These are phyloP conservation scores for Nomada ferruginata DNA, from an alignment of 2,888 invertebrate species.

Conservation along the genomic window DNA sequence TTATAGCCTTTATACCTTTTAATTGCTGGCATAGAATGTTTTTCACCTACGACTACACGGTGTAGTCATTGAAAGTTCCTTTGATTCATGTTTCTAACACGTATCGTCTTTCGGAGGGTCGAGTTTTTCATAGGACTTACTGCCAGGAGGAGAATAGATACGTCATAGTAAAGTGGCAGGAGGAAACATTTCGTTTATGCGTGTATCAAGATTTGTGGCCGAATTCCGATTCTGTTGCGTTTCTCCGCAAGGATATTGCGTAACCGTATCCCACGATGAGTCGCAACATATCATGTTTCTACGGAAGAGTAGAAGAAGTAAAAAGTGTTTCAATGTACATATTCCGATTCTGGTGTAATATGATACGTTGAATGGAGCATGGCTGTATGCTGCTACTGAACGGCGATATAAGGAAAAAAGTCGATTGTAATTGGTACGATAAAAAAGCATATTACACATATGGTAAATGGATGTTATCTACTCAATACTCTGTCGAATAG, in stretches of 20 bases:
- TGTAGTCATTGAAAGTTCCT: neutral
- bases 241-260: constrained; percentile 43
- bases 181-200: constrained; percentile 11
- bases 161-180: constrained; percentile 11
- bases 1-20: too few relatives aligned
- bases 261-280: constrained; percentile 47
- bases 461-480: constrained; percentile 20
- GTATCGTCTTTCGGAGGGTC: neutral
- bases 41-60: neutral
- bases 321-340: constrained; percentile 38
- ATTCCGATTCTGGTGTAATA: constrained; percentile 47
- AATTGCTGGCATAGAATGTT: too few relatives aligned
- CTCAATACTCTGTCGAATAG: constrained; percentile 4
- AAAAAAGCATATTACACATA: neutral
- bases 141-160: constrained; percentile 35
- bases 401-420: neutral
- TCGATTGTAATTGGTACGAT: neutral
- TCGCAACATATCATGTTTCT: constrained; percentile 46
- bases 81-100: neutral
- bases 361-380: constrained; percentile 22
- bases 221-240: constrained; percentile 40
- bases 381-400: neutral
- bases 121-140: constrained; percentile 3
- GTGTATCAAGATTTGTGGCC: constrained; percentile 26
- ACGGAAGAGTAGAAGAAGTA: constrained; percentile 20